Percentiles rank a stretch among this genome's conserved stretches.
These are phyloP conservation scores for Myopa tessellatipennis DNA, from an alignment of 2,888 invertebrate genomes.

Conservation along the genomic window DNA sequence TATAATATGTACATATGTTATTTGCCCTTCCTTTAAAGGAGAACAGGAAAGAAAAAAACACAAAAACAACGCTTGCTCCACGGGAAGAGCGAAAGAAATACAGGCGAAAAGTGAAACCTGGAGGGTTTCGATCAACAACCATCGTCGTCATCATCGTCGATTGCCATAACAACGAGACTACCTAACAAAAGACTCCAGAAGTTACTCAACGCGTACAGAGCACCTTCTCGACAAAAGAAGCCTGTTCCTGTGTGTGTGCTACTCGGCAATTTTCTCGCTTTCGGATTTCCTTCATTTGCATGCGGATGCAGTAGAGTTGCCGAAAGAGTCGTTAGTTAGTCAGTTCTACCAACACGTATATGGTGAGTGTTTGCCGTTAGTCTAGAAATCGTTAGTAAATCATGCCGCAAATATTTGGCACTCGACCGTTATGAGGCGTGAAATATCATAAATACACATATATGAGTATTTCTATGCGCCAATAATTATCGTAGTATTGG, in stretches of 20 bases:
- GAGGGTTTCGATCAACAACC: slow-evolving; percentile 18
- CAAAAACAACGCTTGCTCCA: background rate
- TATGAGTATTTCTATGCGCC: background rate
- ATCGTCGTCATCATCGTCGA: background rate
- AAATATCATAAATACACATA: background rate
- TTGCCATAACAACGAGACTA: slow-evolving; percentile 34
- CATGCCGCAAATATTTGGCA: background rate
- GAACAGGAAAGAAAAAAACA: background rate
- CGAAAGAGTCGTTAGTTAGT: background rate
- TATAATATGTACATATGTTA: background rate
- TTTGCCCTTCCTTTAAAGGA: background rate
- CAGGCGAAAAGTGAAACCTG: slow-evolving; percentile 21
- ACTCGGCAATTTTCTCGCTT: no score
- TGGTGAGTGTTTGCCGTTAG: slow-evolving; percentile 2
- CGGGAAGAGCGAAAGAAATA: background rate
- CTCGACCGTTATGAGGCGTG: background rate
- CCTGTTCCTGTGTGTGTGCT: background rate
- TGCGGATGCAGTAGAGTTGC: background rate
- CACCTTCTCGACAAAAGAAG: no score
- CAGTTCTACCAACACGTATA: slow-evolving; percentile 3
- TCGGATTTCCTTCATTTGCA: background rate
- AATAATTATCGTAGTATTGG: background rate
- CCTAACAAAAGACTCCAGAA: slow-evolving; percentile 11
- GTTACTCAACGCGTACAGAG: no score
- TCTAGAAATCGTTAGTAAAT: background rate